Base-by-base conservation (phyloP, 2,797 vertebrate species). In the Pyrocephalus nanus region DNA sequence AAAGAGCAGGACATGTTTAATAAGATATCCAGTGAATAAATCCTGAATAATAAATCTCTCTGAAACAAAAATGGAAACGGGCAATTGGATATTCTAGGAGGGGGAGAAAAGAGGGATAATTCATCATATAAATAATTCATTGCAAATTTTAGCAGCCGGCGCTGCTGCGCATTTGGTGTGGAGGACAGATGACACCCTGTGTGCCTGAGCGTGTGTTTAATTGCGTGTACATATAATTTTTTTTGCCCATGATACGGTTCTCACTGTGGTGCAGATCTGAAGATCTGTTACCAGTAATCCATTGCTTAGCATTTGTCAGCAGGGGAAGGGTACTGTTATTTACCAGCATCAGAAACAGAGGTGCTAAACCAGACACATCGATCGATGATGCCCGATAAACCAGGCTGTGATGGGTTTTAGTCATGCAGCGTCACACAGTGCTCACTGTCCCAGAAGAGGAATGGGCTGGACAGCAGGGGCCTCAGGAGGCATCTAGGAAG, bases 61-160 rank as follows among this genome's bases (percentile, higher is more conserved):
- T 0, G 1, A 90, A 93, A 84, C 67, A 81, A 88, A 95, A 91
- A 86, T 77, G 79, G 88, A 86, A 94, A 90, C 2, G 10, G 91
- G 58, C 90, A 76, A 90, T 54, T 91, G 91, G 79, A 84, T 96
- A 88, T 95, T 94, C 89, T 89, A 91, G 78, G 72, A 95, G 40
- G 36, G 36, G 75, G 47, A 86, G 55, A 67, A 88, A 88, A 64
- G 76, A 76, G 17, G 47, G 64, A 78, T 78, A 94, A 94, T 95
- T 95, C 64, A 95, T 88, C 45, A 34, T 43, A 88, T 94, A 95
- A 95, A 95, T 92, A 96, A 96, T 95, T 95, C 73, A 92, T 88
- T 67, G 80, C 73, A 86, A 94, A 65, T 92, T 80, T 93, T 90
- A 95, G 88, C 91, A 93, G 83, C 43, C 62, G 1, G 54, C 30